These are phyloP conservation scores for Monoplex corrugatus DNA, from an alignment of 2,888 invertebrate species.

Conservation along the genomic window DNA sequence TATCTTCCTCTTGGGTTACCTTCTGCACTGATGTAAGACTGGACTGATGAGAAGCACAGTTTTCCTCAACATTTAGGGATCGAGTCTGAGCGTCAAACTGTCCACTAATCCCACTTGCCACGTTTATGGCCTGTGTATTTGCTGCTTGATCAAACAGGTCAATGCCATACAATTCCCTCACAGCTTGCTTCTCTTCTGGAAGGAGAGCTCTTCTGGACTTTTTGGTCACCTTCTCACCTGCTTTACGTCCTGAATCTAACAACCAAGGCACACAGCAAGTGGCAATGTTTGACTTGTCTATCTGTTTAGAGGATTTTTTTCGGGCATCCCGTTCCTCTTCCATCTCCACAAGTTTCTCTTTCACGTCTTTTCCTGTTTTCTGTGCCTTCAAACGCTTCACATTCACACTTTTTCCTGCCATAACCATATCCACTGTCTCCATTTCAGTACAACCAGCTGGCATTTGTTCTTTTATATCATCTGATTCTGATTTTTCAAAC, in stretches of 20 bases:
- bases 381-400: too few relatives aligned
- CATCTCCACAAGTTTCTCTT: background rate
- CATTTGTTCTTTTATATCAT: background rate
- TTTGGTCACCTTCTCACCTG: slow-evolving; percentile 47
- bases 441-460: too few relatives aligned
- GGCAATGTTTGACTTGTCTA: slow-evolving; percentile 46
- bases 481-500: background rate
- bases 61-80: background rate
- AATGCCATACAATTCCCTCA: slow-evolving; percentile 47
- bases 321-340: background rate
- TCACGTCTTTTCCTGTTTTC: background rate
- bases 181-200: slow-evolving; percentile 47
- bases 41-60: background rate
- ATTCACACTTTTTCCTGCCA: background rate
- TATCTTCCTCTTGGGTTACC: background rate
- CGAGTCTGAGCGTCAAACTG: background rate
- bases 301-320: background rate
- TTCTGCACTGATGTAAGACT: background rate
- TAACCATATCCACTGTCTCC: background rate
- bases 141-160: background rate
- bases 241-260: slow-evolving; percentile 46
- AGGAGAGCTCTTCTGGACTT: slow-evolving; percentile 35
- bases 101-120: background rate
- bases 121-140: background rate
- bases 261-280: slow-evolving; percentile 47